Evolutionary conservation across 2,113 vertebrate species (phyloP), one percentile per base, ranked within the genome.

Genomic region (Limnothrissa miodon): DNA sequence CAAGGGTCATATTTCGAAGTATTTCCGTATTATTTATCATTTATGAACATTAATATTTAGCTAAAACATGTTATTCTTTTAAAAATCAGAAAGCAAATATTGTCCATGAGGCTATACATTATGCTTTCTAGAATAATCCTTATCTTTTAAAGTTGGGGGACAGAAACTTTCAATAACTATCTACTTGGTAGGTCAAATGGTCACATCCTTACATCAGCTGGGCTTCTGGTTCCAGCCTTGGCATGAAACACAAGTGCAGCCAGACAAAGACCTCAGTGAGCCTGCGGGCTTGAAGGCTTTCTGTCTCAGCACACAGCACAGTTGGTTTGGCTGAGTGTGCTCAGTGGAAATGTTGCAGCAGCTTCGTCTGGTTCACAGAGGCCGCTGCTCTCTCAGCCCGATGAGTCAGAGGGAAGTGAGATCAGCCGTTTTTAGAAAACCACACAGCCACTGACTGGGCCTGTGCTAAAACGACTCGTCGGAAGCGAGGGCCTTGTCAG

Each of bases 401-500:
- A 92, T 93, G 93, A 95, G 92, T 95, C 91, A 94, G 89, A 91
- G 91, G 95, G 95, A 96, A 96, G 94, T 95, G 94, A 95, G 91
- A 93, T 8, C 53, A 80, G 82, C 74, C 19, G 17, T 81, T 82
- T 74, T 74, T 74, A 74, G 66, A 74, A 87, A 96, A 94, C 94
- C 94, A 92, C 95, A 94, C 46, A 13, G 46, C 46, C 46, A 59
- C 83, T 7, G 0, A 19, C 13, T 33, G 66, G 66, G 66, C 66
- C 66, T 39, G 66, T 74, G 66, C 66, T 74, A 74, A 39, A 74
- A 36, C 66, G 5, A 2, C 15, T 74, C 29, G 33, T 74, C 29
- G 33, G 66, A 74, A 39, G 33, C 4, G 2, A 17, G 66, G 66
- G 29, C 66, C 29, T 74, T 74, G 15, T 19, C 10, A 74, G 33